Percentiles rank a stretch among this genome's conserved stretches.
Conservation (phyloP, 2,113 vertebrate species). For the Morphnarchus princeps region DNA sequence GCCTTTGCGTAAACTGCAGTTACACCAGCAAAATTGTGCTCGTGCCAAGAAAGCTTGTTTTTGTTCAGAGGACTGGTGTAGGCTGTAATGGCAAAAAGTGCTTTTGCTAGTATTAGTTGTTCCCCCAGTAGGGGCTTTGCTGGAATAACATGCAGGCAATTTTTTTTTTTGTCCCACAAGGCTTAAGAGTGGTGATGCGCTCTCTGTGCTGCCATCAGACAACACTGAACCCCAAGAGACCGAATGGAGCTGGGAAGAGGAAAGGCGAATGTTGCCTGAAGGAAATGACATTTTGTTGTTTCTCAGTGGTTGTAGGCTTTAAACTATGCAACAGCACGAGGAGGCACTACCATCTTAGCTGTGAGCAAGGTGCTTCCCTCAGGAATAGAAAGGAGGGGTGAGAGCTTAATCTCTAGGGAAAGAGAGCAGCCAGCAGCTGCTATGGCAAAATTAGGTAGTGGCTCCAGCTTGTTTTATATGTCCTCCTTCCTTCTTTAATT, state of each 20-base stretch:
- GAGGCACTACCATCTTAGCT: background rate
- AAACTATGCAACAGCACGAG: background rate
- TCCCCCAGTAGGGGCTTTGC: background rate
- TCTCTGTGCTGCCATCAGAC: background rate
- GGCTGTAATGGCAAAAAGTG: background rate
- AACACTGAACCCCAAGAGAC: background rate
- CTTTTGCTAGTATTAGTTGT: background rate
- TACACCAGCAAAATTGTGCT: background rate
- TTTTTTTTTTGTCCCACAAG: background rate
- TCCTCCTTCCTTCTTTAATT: background rate
- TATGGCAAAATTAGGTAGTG: background rate
- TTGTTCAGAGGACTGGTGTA: background rate
- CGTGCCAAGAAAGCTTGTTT: background rate
- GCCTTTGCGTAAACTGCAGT: background rate
- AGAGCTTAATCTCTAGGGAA: background rate
- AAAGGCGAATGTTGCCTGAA: background rate
- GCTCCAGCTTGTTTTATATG: background rate
- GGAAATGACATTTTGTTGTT: background rate
- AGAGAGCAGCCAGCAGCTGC: background rate
- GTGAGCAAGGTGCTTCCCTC: background rate
- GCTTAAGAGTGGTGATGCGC: background rate
- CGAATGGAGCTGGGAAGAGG: background rate
- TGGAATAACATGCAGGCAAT: background rate
- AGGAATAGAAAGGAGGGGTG: background rate
- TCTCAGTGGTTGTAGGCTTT: background rate